Evolutionary conservation across 2,888 invertebrate species (phyloP).

Genomic region (Belgica antarctica): DNA sequence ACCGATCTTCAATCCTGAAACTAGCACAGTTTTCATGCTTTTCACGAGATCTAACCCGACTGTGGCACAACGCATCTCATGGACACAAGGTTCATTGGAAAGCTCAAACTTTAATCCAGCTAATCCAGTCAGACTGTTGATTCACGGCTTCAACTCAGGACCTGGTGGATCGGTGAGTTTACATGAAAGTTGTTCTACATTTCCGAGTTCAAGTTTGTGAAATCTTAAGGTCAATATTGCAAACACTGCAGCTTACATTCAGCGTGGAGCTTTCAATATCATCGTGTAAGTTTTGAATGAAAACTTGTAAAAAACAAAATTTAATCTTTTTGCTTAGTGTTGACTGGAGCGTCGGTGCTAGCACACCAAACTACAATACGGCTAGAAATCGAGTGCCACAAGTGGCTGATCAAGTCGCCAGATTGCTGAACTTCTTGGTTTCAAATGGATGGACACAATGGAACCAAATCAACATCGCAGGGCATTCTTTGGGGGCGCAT

Average conservation of each 20-base stretch:
- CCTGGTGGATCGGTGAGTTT: no score
- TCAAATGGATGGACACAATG: background rate
- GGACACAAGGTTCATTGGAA: slow-evolving; percentile 45
- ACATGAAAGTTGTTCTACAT: no score
- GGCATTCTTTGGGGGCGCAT: slow-evolving; percentile 55
- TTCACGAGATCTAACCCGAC: slow-evolving; percentile 38
- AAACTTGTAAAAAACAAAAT: background rate
- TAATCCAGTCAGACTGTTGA: slow-evolving; percentile 48
- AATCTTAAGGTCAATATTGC: slow-evolving; percentile 50
- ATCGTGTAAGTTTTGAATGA: slow-evolving; percentile 50
- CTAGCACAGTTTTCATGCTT: slow-evolving; percentile 12
- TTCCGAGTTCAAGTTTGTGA: no score
- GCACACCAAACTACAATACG: slow-evolving; percentile 57
- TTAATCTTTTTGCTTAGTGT: slow-evolving; percentile 48
- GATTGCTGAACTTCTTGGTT: slow-evolving; percentile 35
- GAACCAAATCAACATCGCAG: slow-evolving; percentile 16
- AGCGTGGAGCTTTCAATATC: slow-evolving; percentile 58
- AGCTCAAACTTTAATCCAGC: slow-evolving; percentile 49
- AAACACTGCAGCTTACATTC: slow-evolving; percentile 55
- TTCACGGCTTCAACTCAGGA: slow-evolving; percentile 53
- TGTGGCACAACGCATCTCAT: background rate
- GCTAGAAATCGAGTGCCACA: slow-evolving; percentile 53
- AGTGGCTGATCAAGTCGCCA: slow-evolving; percentile 18
- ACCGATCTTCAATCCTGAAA: slow-evolving; percentile 20
- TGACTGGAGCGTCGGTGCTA: slow-evolving; percentile 58